Percentiles rank a stretch among this genome's conserved stretches.
Evolutionary conservation across 2,113 vertebrate genomes (phyloP).

Genomic region (Carollia perspicillata): DNA sequence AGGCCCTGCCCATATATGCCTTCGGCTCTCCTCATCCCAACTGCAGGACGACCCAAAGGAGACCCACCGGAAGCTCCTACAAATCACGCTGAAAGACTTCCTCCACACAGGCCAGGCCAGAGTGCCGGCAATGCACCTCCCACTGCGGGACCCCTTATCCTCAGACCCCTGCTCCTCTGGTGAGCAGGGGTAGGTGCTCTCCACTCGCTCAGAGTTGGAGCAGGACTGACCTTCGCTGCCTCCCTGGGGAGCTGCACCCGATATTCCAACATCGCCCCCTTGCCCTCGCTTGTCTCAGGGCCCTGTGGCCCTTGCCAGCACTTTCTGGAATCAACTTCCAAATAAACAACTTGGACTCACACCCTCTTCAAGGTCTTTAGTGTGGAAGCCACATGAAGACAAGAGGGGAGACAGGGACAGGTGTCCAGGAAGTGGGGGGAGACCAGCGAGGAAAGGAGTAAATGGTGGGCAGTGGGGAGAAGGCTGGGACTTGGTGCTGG

Average conservation of each 20-base stretch:
- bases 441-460: background rate
- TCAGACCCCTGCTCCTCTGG: accelerated
- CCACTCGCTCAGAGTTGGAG: background rate
- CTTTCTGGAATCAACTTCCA: background rate
- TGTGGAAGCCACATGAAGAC: background rate
- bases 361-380: background rate
- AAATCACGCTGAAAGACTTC: background rate
- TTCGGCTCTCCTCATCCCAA: background rate
- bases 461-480: background rate
- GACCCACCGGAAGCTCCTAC: background rate
- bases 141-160: accelerated
- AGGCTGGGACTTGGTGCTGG: background rate
- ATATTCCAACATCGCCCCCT: background rate
- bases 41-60: background rate
- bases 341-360: background rate
- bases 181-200: background rate
- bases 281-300: background rate
- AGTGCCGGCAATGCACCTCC: background rate
- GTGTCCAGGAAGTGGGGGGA: background rate
- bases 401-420: background rate
- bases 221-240: background rate
- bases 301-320: background rate
- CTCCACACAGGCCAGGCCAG: background rate
- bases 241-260: background rate
- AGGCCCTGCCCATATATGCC: background rate